Evolutionary conservation across 2,888 invertebrate species (phyloP), one percentile per base, ranked within the genome.

Genomic region (Papilio demoleus): DNA sequence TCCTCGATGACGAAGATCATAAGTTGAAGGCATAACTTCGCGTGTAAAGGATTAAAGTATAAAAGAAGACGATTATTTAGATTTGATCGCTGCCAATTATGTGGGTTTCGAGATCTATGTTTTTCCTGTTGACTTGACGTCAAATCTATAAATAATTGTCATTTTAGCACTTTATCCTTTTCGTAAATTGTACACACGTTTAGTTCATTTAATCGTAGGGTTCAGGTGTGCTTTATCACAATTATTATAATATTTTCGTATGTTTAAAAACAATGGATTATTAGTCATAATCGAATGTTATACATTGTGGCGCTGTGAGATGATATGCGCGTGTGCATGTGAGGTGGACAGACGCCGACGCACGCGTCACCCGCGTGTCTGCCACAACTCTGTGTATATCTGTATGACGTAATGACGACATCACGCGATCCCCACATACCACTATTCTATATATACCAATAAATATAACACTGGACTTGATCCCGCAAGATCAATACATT

Each of bases 331-430:
- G n/a, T 14, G 47, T 17, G 27, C 63, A 50, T 50, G 9, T 40
- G 19, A 27, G n/a, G 42, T 24, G 27, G 40, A 11, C 40, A 65
- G 63, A 64, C 47, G 59, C 50, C 24, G 12, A 45, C 56, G 14
- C 68, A 68, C 68, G 68, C 68, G 68, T 68, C 68, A 65, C 65
- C 68, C 68, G 65, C 68, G 42, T 68, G 68, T 14, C 27, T 40
- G 31, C n/a, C 11, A 50, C 38, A 36, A 45, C 45, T 45, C 19
- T 6, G 56, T 67, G 31, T 47, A 53, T 40, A 38, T 38, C 38
- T 40, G 38, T 27, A 38, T 68, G 68, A 68, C 65, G 68, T 68
- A 65, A 68, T 17, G 3, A 14, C 63, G 14, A 59, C 68, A 65
- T 68, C 68, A 65, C 60, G 64, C 65, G 40, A 65, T 65, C 68